Base-by-base conservation (phyloP, 2,113 vertebrate species). In the Galeopterus variegatus region DNA sequence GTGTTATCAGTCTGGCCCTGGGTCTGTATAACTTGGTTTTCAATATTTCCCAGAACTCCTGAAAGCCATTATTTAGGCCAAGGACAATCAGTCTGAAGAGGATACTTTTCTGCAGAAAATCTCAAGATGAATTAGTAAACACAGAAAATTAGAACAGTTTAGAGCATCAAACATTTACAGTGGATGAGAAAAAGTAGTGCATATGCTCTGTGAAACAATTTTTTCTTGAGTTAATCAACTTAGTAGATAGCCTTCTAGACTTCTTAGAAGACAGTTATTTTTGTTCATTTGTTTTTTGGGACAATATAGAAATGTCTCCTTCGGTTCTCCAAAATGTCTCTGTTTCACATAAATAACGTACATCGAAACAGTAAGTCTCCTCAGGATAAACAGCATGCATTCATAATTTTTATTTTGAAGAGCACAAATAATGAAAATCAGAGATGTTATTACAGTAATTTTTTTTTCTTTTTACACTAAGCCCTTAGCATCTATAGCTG, bases 351-450 rank as follows among this genome's bases (percentile, higher is more conserved):
- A 50, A 90, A 85, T 94, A 95, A 50, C 69, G 75, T 73, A 76
- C 18, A 89, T 76, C n/a, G 90, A 93, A 96, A 88, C 7, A 91
- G 41, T 95, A 73, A 87, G 19, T 65, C 24, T 83, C 11, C 56
- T 92, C 75, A 8, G 50, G 1, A 56, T 65, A 81, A 95, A 82
- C 21, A 75, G 5, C 5, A 64, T 73, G 15, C 21, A 58, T 73
- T 85, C 18, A 58, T 90, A 93, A 94, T 64, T 97, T 95, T 96
- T 94, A 77, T 92, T 96, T 94, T 88, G 54, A 96, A 91, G 19
- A 10, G 8, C 9, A 83, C 21, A 91, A 87, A 90, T 93, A 65
- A 87, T 81, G 54, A 95, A 92, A 96, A 60, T 65, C 0, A 97
- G 92, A 95, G 67, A 54, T 75, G 80, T 52, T 93, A 93, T 94